These are phyloP conservation scores for Ophion ellenae DNA, from an alignment of 2,888 invertebrate genomes.

Conservation along the genomic window DNA sequence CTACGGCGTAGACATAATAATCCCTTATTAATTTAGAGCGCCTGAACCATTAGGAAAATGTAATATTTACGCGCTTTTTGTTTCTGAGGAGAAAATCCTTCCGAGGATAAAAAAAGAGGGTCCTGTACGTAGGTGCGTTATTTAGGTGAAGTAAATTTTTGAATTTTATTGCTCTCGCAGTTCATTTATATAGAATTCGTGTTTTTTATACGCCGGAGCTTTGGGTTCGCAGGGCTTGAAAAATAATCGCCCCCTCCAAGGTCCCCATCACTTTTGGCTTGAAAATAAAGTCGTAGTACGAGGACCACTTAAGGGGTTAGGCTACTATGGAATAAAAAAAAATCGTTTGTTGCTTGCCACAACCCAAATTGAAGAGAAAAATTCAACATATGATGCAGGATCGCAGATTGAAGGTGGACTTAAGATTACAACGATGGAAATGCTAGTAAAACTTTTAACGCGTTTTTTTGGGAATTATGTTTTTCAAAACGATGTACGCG, in stretches of 20 bases:
- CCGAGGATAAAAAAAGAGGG: not conserved
- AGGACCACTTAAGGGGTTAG: not conserved
- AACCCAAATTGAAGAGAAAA: too few relatives aligned
- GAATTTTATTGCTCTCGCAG: not conserved
- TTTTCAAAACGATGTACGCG: too few relatives aligned
- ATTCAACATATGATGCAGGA: too few relatives aligned
- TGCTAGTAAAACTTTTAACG: too few relatives aligned
- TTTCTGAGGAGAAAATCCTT: not conserved
- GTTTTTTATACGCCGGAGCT: not conserved
- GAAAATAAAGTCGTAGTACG: not conserved
- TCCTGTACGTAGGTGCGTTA: not conserved
- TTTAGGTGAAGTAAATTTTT: not conserved
- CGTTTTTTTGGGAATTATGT: too few relatives aligned
- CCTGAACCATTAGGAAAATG: slow-evolving; percentile 11
- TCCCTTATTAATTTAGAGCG: slow-evolving; percentile 3
- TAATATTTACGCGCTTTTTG: not conserved
- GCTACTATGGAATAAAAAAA: too few relatives aligned
- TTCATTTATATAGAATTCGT: not conserved
- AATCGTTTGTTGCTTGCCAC: too few relatives aligned
- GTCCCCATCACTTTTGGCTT: not conserved
- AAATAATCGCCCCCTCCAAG: not conserved
- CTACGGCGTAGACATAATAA: not conserved
- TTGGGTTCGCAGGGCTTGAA: not conserved
- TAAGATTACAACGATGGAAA: too few relatives aligned
- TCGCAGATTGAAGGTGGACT: too few relatives aligned